A percentile compares a stretch with the other conserved stretches of the same genome.
phyloP scores from a whole-genome alignment of 2,113 vertebrate species.

The Corythaixoides concolor region DNA sequence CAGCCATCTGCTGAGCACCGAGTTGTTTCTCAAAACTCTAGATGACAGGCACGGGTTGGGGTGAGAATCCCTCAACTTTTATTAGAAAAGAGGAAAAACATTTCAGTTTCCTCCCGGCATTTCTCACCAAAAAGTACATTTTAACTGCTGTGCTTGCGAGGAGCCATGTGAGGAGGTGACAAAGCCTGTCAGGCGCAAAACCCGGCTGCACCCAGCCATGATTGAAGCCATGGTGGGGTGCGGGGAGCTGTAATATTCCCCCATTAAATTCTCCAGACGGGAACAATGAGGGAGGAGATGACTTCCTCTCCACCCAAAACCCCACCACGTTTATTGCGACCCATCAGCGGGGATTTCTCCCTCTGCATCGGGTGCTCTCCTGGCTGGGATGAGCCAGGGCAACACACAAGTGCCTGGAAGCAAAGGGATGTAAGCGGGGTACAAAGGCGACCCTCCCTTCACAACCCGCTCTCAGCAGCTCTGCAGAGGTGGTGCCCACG shows the following conservation, averaged over 20 bases:
- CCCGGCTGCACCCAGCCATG: not conserved
- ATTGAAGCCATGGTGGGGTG: not conserved
- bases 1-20: not conserved
- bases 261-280: not conserved
- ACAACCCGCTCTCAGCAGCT: not conserved
- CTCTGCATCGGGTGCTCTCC: not conserved
- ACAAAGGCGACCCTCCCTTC: not conserved
- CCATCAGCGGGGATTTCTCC: not conserved
- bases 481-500: fast-evolving
- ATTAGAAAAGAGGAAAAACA: not conserved
- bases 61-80: not conserved
- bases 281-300: not conserved
- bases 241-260: not conserved
- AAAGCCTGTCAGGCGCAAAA: not conserved
- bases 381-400: not conserved
- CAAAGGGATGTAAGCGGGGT: too few species aligned
- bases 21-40: not conserved
- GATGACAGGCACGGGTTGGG: not conserved
- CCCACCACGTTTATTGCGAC: fast-evolving
- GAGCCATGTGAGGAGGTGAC: not conserved
- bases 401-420: not conserved
- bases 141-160: not conserved
- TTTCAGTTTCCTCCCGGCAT: not conserved
- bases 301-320: not conserved
- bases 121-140: not conserved